Evolutionary conservation across 2,797 vertebrate species (phyloP), one percentile per base, ranked within the genome.

Genomic region (Gobionotothen gibberifrons): DNA sequence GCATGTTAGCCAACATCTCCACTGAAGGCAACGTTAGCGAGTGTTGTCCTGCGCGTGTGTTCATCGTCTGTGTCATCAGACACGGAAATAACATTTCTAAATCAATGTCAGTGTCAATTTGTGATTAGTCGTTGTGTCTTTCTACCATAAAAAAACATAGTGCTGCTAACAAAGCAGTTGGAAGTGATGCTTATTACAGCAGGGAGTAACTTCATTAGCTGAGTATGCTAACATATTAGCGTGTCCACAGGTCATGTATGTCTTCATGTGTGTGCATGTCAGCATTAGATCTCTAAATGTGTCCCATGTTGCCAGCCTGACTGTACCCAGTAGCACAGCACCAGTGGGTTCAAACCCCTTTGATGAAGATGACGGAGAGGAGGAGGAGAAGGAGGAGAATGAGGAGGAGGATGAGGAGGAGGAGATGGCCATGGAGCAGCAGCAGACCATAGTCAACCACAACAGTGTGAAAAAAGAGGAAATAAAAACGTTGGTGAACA

Each of bases 401-500:
- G 96, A 96, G 39, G 96, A 29, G 19, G 61, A 68, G 55, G 94
- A 95, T 58, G 71, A 29, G 19, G 61, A 68, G 55, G 94, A 95
- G 58, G 71, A 74, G 55, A 63, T 86, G 93, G 79, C 91, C 0
- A 49, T 64, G 72, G 93, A 96, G 77, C 94, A 96, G 72, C 72
- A 83, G 72, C 72, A 83, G 68, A 90, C 83, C 10, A 76, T 89
- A 61, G 85, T 80, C 80, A 96, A 96, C 94, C 94, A 96, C 85
- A 95, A 94, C 95, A 95, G 91, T 95, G 96, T 96, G 85, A 96
- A 96, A 93, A 98, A 97, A 96, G 96, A 98, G 89, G 96, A 97
- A 95, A 94, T 94, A 90, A 97, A 99, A 98, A 99, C 93, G 98
- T 99, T 97, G 97, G 98, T 99, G 97, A 97, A 96, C 82, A 90